Base-by-base conservation (phyloP, 1,140 invertebrate genomes). In the Dendrolimus punctatus region DNA sequence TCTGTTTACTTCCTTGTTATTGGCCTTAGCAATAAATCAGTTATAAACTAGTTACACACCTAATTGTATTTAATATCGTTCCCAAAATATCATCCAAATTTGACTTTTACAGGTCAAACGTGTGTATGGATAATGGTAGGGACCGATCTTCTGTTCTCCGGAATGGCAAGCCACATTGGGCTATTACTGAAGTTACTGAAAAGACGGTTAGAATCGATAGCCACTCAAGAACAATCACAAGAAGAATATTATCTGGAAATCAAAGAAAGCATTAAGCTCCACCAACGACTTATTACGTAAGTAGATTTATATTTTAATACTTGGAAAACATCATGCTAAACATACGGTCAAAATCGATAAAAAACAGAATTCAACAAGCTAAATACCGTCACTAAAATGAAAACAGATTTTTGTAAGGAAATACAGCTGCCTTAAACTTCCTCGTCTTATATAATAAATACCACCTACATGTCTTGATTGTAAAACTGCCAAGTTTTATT, bases 121-220 rank as follows among this genome's bases (percentile, higher is more conserved):
- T 80, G 78, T 53, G 80, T 84, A 4, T 84, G 73, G 76, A 77
- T 78, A 55, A 86, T 83, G 80, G 65, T 85, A 5, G 65, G 67
- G 36, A 79, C 80, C 1, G 83, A 86, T 51, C 66, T 86, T 45
- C 57, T 86, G 36, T 83, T 86, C 56, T 78, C 78, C 5, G 75
- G 72, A 8, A 77, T 86, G 76, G 77, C 81, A 5, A 83, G 78
- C 51, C 80, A 86, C 60, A 83, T 86, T 50, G 66, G 69, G 6
- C 51, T 86, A 10, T 50, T 86, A 43, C 57, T 86, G 42, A 60
- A 66, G 9, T 64, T 85, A n/a, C 60, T 86, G 9, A 71, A 85
- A 49, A 63, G 65, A 7, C 66, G 77, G 2, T 53, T 86, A 5
- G 66, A 75, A 44, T 62, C 53, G 5, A 49, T 85, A 4, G 80